Evolutionary conservation across 2,797 vertebrate genomes (phyloP).

Genomic region (Eurystomus glaucurus): DNA sequence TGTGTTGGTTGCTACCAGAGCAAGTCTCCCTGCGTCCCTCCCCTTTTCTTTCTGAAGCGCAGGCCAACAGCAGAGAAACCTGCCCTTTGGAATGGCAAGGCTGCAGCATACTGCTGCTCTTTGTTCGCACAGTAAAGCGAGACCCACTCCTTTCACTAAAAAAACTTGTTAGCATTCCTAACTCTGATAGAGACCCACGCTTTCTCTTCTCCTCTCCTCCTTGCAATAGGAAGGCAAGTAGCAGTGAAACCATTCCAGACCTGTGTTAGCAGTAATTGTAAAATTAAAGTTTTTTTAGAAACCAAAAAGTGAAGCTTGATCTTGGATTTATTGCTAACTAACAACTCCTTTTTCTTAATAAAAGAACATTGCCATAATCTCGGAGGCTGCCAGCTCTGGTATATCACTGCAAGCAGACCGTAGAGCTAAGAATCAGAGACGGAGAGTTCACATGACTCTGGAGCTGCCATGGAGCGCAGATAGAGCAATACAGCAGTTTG

Average conservation of each 20-base stretch:
- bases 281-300: background rate
- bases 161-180: background rate
- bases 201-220: background rate
- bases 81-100: background rate
- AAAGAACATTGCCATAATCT: slow-evolving; percentile 99
- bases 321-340: background rate
- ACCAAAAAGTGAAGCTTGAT: background rate
- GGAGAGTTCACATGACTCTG: slow-evolving; percentile 97
- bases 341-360: background rate
- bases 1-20: background rate
- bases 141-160: background rate
- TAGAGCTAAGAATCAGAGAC: slow-evolving; percentile 94
- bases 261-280: background rate
- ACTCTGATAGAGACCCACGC: background rate
- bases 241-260: background rate
- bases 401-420: slow-evolving; percentile 98
- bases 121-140: background rate
- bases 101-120: background rate
- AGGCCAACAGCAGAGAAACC: background rate
- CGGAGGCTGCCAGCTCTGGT: slow-evolving; percentile 97
- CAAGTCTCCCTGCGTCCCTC: background rate
- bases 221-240: background rate
- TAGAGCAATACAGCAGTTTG: slow-evolving; percentile 97
- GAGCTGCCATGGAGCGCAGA: slow-evolving; percentile 98
- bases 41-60: background rate